Conservation (phyloP, 2,113 vertebrate genomes). For the Siniperca chuatsi region DNA sequence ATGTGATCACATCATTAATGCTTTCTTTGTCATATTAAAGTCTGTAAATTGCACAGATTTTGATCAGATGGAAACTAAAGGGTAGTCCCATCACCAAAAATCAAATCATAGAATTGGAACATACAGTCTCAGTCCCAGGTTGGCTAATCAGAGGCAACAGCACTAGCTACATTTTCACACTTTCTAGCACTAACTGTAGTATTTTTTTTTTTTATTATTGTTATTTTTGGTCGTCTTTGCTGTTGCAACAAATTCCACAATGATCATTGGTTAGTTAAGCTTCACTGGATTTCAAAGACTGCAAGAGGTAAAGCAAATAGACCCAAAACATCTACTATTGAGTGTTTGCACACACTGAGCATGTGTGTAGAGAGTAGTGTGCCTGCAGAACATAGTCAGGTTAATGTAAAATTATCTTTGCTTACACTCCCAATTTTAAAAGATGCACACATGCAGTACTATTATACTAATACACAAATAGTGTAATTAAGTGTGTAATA, state of each 20-base stretch:
- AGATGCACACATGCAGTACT: background rate
- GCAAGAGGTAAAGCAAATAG: background rate
- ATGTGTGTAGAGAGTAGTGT: background rate
- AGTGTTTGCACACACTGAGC: background rate
- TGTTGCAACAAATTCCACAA: background rate
- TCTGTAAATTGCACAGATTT: background rate
- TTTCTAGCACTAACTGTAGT: background rate
- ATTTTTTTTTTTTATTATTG: background rate
- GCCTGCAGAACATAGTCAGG: background rate
- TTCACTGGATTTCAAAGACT: background rate
- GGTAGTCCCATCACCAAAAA: background rate
- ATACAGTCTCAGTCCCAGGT: too few species aligned
- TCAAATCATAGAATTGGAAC: background rate
- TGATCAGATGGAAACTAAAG: background rate
- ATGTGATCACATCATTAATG: background rate
- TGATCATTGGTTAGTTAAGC: background rate
- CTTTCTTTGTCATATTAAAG: background rate
- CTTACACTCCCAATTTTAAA: background rate
- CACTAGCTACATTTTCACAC: background rate
- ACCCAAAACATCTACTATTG: background rate
- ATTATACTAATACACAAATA: background rate
- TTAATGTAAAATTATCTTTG: background rate
- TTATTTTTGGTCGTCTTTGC: background rate
- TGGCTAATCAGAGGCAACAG: background rate
- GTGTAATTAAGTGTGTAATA: background rate